These are phyloP conservation scores for Ciconia maguari DNA, from an alignment of 2,113 vertebrate genomes.

Conservation along the genomic window DNA sequence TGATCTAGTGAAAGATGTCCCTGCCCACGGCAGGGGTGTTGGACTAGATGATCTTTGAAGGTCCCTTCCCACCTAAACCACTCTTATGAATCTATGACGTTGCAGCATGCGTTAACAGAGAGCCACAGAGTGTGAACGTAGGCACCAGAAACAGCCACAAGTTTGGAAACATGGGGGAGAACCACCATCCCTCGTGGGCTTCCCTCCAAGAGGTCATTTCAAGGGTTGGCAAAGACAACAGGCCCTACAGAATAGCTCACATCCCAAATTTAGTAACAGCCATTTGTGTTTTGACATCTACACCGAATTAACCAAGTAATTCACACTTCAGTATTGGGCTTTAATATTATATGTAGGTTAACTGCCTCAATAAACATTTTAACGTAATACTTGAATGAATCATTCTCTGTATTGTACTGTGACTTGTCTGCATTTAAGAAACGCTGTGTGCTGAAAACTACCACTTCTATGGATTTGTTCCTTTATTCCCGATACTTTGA, in stretches of 20 bases:
- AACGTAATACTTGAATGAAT: neutral
- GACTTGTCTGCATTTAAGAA: neutral
- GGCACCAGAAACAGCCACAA: neutral
- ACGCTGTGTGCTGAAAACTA: neutral
- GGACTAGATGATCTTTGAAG: neutral
- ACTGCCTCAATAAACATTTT: neutral
- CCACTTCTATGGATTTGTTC: neutral
- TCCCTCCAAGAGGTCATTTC: neutral
- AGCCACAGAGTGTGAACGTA: accelerated
- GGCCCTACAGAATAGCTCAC: neutral
- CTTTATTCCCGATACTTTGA: neutral
- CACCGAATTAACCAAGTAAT: neutral
- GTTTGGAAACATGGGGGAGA: neutral
- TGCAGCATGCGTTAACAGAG: accelerated
- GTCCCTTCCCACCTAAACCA: neutral
- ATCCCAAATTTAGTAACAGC: neutral
- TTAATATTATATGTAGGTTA: neutral
- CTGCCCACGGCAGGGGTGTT: accelerated
- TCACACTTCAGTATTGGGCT: neutral
- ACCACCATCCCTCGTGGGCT: neutral
- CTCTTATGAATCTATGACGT: accelerated
- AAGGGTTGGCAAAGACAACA: neutral
- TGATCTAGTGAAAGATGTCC: neutral
- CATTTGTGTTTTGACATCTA: neutral
- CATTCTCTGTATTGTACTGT: neutral